Conservation (phyloP, 2,113 vertebrate species). For the Xiphorhynchus elegans region DNA sequence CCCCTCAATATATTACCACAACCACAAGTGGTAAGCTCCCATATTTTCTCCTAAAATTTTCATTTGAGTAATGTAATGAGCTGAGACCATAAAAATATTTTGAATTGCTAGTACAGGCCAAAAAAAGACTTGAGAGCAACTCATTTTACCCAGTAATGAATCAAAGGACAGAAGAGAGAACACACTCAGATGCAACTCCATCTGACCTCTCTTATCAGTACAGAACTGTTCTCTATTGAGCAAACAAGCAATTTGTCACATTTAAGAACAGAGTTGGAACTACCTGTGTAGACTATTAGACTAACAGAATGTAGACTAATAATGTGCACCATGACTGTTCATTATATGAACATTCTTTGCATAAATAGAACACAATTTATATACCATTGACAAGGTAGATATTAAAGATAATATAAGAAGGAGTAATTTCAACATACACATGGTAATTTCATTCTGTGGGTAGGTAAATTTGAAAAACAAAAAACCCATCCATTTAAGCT, state of each 20-base stretch:
- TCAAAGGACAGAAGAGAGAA: not conserved
- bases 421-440: not conserved
- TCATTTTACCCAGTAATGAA: not conserved
- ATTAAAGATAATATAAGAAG: not conserved
- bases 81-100: not conserved
- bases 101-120: not conserved
- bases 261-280: not conserved
- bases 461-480: not conserved
- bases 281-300: not conserved
- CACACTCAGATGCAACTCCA: not conserved
- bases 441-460: not conserved
- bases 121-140: not conserved
- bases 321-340: not conserved
- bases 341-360: not conserved
- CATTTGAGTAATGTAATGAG: not conserved
- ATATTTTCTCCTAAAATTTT: not conserved
- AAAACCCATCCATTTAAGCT: not conserved
- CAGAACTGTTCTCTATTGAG: not conserved
- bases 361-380: not conserved
- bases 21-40: not conserved
- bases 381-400: not conserved
- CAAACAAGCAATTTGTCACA: not conserved
- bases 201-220: not conserved
- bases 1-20: not conserved
- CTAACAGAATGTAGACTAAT: not conserved